phyloP scores from a whole-genome alignment of 1,140 invertebrate genomes.

The Heliconius himera region DNA sequence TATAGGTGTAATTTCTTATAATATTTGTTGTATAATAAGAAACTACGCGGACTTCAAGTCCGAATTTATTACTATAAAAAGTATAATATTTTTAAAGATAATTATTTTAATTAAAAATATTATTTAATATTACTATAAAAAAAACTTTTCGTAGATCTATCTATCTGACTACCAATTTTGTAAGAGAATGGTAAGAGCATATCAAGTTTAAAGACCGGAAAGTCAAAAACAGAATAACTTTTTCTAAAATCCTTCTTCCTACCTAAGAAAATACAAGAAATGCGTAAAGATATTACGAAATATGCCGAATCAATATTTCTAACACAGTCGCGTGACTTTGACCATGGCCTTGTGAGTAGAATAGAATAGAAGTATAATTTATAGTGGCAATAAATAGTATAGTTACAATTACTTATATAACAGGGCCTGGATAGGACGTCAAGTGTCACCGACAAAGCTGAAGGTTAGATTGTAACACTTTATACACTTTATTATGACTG shows the following conservation, averaged over 20 bases:
- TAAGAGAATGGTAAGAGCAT: too few relatives aligned
- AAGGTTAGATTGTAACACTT: constrained; percentile 26
- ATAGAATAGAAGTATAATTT: constrained; percentile 42
- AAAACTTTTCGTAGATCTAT: too few relatives aligned
- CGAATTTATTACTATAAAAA: too few relatives aligned
- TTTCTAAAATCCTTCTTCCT: neutral
- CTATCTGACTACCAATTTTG: too few relatives aligned
- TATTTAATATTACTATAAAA: too few relatives aligned
- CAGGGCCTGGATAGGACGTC: constrained; percentile 16
- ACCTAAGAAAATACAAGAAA: neutral
- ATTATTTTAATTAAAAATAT: too few relatives aligned
- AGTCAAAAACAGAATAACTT: too few relatives aligned
- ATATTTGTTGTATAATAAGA: too few relatives aligned
- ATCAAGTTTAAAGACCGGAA: too few relatives aligned
- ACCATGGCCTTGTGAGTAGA: constrained; percentile 39
- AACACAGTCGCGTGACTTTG: constrained; percentile 27
- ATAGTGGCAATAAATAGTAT: constrained; percentile 34
- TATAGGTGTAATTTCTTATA: too few relatives aligned
- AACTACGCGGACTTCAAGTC: too few relatives aligned
- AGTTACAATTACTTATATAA: constrained; percentile 26
- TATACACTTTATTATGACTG: constrained; percentile 12
- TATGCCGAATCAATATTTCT: neutral
- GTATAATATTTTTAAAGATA: too few relatives aligned
- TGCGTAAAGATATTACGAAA: neutral
- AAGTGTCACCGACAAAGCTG: constrained; percentile 22